Evolutionary conservation across 2,888 invertebrate genomes (phyloP).

Genomic region (Acholoe squamosa): DNA sequence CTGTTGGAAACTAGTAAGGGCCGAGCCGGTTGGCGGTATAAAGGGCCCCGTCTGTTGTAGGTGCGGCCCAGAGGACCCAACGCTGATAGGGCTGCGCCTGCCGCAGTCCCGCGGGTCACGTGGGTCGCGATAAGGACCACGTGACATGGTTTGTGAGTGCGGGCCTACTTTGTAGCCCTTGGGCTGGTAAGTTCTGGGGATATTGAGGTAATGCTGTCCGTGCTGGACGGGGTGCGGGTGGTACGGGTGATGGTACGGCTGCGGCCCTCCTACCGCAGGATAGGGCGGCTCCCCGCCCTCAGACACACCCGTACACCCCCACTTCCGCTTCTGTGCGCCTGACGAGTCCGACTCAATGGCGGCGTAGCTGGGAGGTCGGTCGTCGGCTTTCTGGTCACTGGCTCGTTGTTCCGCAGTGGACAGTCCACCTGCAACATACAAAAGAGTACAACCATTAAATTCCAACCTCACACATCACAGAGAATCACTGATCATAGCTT

Average conservation of each 20-base stretch:
- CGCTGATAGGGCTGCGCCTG: conserved; percentile 58
- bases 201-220: conserved; percentile 39
- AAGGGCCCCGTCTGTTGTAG: not conserved
- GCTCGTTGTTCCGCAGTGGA: conserved; percentile 27
- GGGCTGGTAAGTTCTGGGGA: conserved; percentile 56
- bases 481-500: conserved; percentile 13
- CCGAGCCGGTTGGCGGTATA: not conserved
- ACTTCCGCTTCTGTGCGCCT: conserved; percentile 41
- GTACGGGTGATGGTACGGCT: not conserved
- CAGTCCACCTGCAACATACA: conserved; percentile 55
- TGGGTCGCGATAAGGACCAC: conserved; percentile 54
- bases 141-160: conserved; percentile 44
- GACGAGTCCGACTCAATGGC: conserved; percentile 16
- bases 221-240: not conserved
- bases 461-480: conserved; percentile 28
- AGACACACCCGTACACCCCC: not conserved
- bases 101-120: conserved; percentile 53
- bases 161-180: conserved; percentile 56
- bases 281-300: not conserved
- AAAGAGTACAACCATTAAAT: conserved; percentile 29
- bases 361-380: conserved; percentile 57
- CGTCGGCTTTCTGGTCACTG: conserved; percentile 40
- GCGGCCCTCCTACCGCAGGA: not conserved
- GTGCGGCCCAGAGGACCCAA: not conserved
- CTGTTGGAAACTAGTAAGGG: conserved; percentile 48